Conservation (phyloP, 1,140 invertebrate species). For the Brachionus asplanchnoidis region DNA sequence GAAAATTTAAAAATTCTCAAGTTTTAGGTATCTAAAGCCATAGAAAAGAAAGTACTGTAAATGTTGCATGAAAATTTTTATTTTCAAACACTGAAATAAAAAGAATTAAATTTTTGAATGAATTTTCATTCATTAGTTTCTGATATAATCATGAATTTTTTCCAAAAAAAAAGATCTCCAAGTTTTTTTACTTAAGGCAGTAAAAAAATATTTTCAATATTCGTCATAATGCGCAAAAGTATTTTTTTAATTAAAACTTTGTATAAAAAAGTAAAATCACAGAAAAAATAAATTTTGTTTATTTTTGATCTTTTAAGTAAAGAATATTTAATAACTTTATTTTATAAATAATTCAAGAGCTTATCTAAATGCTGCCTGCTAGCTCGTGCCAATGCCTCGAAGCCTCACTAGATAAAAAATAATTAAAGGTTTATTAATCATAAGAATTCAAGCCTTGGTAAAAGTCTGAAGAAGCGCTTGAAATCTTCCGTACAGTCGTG, state of each 20-base stretch:
- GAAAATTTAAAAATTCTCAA: no score
- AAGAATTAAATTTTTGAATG: no score
- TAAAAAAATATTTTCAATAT: no score
- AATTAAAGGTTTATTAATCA: not conserved
- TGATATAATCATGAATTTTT: not conserved
- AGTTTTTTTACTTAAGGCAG: no score
- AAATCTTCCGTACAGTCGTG: not conserved
- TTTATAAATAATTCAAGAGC: not conserved
- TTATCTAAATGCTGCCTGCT: not conserved
- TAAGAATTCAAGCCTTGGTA: not conserved
- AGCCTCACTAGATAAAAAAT: not conserved
- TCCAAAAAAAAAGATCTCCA: no score
- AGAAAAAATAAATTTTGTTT: not conserved
- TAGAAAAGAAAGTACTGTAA: no score
- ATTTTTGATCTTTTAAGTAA: not conserved
- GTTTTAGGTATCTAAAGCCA: no score
- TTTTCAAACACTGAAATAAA: no score
- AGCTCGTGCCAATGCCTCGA: not conserved
- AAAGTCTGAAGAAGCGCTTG: not conserved
- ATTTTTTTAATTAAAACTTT: no score
- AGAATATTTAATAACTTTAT: not conserved
- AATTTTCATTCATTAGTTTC: not conserved
- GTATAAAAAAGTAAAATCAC: no score
- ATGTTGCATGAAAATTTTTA: no score
- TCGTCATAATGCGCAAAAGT: no score